Evolutionary conservation across 2,797 vertebrate species (phyloP), one percentile per base, ranked within the genome.

Genomic region (Heliangelus exortis): DNA sequence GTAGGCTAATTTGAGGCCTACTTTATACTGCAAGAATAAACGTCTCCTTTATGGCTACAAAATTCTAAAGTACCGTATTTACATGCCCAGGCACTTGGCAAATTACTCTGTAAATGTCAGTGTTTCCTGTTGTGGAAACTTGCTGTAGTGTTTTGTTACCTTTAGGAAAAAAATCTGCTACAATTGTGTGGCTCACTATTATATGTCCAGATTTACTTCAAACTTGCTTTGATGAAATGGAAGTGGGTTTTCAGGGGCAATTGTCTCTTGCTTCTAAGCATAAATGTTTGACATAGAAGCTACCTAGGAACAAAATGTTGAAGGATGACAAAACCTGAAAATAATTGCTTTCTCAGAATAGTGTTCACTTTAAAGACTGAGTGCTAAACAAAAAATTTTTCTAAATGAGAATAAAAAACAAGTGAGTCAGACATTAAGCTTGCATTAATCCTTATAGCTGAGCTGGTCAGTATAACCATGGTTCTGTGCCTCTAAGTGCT

Each of bases 231-330:
- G 8, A 13, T 41, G 7, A 29, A 45, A 47, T 0, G 5, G 25
- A 22, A 53, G 10, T 13, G 10, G 13, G 6, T 34, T 74, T 59
- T 47, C 10, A 15, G 1, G 3, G 17, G 8, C 9, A 41, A 3
- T 4, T 2, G 7, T 19, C 12, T 48, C 6, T 0, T n/a, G 13
- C 33, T 82, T 54, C 33, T 39, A 9, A 17, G 25, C 12, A 9
- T 15, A 7, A 0, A 51, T 0, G 4, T 29, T 53, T 63, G n/a
- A 58, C 7, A 4, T 15, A 14, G 1, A 16, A 26, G 45, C 4
- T 11, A 25, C 45, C 4, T 11, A 12, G 21, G 29, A 75, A 18
- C 17, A 47, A 4, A 2, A 2, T 34, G 2, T 22, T 59, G 20
- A 54, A 66, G 19, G 29, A 23, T 31, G 34, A 34, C 7, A 9